phyloP scores from a whole-genome alignment of 37 sponge, comb jelly and placozoan species.

The Axinella damicornis region DNA sequence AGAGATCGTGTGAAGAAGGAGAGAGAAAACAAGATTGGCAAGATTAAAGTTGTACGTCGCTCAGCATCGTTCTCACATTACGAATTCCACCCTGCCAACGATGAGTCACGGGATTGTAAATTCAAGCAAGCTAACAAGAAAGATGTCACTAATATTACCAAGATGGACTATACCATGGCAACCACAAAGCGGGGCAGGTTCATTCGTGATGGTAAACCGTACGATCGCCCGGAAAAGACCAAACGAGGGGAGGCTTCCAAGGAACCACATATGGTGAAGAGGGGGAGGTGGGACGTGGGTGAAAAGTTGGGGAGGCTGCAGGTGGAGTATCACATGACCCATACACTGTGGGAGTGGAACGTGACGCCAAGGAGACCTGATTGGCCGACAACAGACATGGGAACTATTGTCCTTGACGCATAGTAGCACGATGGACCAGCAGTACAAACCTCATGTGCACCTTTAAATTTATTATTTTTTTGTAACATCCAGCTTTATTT shows the following conservation, averaged over 20 bases:
- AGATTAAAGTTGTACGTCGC: constrained; percentile 16
- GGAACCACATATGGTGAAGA: neutral
- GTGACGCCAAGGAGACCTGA: constrained; percentile 9
- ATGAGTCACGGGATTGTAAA: neutral
- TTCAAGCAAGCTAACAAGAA: constrained; percentile 30
- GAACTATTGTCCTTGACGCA: too few relatives aligned
- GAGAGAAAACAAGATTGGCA: constrained; percentile 11
- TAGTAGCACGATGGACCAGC: too few relatives aligned
- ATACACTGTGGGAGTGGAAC: constrained; percentile 30
- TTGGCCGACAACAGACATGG: neutral
- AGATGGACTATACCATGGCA: neutral
- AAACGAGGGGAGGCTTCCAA: neutral
- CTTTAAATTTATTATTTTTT: too few relatives aligned
- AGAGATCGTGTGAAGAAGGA: constrained; percentile 2
- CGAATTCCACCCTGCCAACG: neutral
- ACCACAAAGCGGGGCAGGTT: constrained; percentile 31
- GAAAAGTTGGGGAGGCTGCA: neutral
- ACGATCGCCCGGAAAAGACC: neutral
- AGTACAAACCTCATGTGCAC: too few relatives aligned
- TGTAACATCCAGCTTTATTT: too few relatives aligned
- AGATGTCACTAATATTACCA: neutral
- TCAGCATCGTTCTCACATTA: neutral
- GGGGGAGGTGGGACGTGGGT: neutral
- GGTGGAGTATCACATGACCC: constrained; percentile 25
- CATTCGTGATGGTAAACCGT: constrained; percentile 28